Evolutionary conservation across 1,140 invertebrate genomes (phyloP), one percentile per base, ranked within the genome.

Genomic region (Harpegnathos saltator): DNA sequence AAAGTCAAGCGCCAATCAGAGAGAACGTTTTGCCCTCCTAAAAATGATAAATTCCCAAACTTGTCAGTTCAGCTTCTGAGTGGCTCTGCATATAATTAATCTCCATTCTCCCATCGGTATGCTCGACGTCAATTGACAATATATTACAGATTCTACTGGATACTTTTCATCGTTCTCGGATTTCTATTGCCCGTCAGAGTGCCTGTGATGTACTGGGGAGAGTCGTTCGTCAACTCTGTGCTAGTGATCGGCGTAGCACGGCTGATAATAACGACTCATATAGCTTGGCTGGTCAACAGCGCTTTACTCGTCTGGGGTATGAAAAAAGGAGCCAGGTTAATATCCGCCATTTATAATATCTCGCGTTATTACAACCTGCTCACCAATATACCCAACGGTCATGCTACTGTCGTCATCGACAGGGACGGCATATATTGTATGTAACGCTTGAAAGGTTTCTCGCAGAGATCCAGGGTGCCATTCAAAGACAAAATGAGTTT

Each of bases 141-240:
- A 65, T 78, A 69, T 3, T 59, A 11, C 82, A 97, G 97, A 83
- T 96, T 96, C 77, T 97, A 97, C 89, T 97, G 96, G 95, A 65
- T 96, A 0, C 81, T 97, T 0, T 97, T 96, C 86, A 91, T 94
- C 1, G 91, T 97, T 15, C 24, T 97, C 0, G 96, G 96, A 50
- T 84, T 97, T 0, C 86, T 97, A 2, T 86, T 97, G n/a, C 97
- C 97, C 1, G 91, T 97, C 1, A 97, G 97, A 86, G 95, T 96
- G 0, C 96, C 97, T 0, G 94, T 96, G 0, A 96, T 97, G 91
- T 97, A 97, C 87, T 97, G 96, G 96, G 95, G 95, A 11, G 97
- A 98, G 85, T 94, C 95, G 0, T 90, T 97, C 0, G 75, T 93
- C 3, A 95, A 94, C 58, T 91, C 96, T 0, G 90, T 97, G n/a